These are phyloP conservation scores for Noctua fimbriata DNA, from an alignment of 2,888 invertebrate genomes.

Conservation along the genomic window DNA sequence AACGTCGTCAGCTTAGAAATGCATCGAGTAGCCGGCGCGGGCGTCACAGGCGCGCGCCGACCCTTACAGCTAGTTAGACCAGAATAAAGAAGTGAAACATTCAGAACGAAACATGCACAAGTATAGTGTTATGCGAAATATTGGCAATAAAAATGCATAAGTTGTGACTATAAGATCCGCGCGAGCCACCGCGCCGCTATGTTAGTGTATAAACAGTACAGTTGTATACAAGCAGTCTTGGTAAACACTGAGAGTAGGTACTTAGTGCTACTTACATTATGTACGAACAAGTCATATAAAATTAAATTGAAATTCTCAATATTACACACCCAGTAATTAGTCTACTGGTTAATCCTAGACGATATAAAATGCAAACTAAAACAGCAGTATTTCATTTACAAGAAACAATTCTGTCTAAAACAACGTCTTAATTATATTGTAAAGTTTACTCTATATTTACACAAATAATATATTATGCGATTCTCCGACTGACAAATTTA, in stretches of 20 bases:
- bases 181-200: slow-evolving; percentile 80
- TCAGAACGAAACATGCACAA: slow-evolving; percentile 81
- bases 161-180: slow-evolving; percentile 88
- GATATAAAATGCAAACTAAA: slow-evolving; percentile 90
- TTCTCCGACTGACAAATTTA: slow-evolving; percentile 87
- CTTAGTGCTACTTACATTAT: slow-evolving; percentile 87
- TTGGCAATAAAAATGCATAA: slow-evolving; percentile 89
- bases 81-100: slow-evolving; percentile 78
- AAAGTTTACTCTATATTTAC: slow-evolving; percentile 88
- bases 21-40: slow-evolving; percentile 64
- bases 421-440: slow-evolving; percentile 83
- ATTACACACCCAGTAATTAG: slow-evolving; percentile 84
- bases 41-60: slow-evolving; percentile 56
- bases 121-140: slow-evolving; percentile 82
- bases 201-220: slow-evolving; percentile 87
- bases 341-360: slow-evolving; percentile 84
- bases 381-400: slow-evolving; percentile 89
- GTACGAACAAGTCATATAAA: slow-evolving; percentile 87
- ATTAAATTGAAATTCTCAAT: slow-evolving; percentile 85
- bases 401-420: slow-evolving; percentile 89
- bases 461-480: slow-evolving; percentile 89
- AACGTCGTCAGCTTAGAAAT: slow-evolving; percentile 69
- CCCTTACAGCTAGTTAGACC: slow-evolving; percentile 82
- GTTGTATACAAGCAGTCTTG: slow-evolving; percentile 90
- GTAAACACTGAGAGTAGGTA: slow-evolving; percentile 89